Conservation (phyloP, 2,888 invertebrate species). For the Cryptophagus acutangulus region DNA sequence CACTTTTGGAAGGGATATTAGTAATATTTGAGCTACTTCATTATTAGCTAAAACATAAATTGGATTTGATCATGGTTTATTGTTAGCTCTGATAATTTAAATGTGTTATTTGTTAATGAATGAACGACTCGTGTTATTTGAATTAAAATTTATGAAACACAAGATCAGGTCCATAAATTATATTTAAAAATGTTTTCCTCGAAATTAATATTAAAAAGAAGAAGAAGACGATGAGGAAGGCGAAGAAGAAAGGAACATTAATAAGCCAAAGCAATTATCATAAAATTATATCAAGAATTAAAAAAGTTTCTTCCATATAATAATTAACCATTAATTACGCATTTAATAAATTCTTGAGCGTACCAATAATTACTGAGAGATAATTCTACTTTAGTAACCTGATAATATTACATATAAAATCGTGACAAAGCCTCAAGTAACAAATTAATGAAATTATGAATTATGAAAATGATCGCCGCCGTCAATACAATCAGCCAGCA, state of each 20-base stretch:
- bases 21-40: too few relatives aligned
- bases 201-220: too few relatives aligned
- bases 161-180: too few relatives aligned
- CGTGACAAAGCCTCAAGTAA: constrained; percentile 51
- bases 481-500: constrained; percentile 40
- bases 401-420: constrained; percentile 51
- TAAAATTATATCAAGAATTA: constrained; percentile 17
- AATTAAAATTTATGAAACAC: not conserved
- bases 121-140: not conserved
- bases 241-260: constrained; percentile 1
- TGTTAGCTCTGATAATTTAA: too few relatives aligned
- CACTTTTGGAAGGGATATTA: too few relatives aligned
- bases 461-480: constrained; percentile 51
- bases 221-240: too few relatives aligned
- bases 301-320: too few relatives aligned
- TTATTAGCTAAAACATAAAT: too few relatives aligned
- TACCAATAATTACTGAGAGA: constrained; percentile 47
- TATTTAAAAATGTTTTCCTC: too few relatives aligned
- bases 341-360: constrained; percentile 47
- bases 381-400: constrained; percentile 46
- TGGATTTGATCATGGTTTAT: too few relatives aligned
- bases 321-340: constrained; percentile 49
- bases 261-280: constrained; percentile 15
- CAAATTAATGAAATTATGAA: constrained; percentile 53
- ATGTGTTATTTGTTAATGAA: constrained; percentile 3